Evolutionary conservation across 35 echinoderm and acorn worm species (phyloP), one percentile per base, ranked within the genome.

Genomic region (Ptychodera flava): DNA sequence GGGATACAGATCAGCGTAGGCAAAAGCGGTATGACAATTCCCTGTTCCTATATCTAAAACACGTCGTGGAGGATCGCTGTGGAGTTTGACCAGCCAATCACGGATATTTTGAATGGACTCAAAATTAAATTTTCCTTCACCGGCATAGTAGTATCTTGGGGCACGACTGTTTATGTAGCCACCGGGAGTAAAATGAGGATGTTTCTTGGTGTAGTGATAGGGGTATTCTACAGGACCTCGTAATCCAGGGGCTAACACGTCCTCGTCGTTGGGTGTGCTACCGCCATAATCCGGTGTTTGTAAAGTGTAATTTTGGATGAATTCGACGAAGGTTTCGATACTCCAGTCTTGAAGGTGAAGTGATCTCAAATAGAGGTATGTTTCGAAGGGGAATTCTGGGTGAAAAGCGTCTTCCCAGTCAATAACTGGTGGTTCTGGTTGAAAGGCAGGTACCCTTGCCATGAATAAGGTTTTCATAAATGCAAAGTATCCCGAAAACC

Each of bases 361-460:
- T 15, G 90, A 87, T 31, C 80, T 75, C 30, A 91, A 31, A 31
- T 86, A 91, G 35, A 91, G 30, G 78, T 91, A 91, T 36, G 86
- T 91, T 35, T 91, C 90, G 38, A 91, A 91, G 31, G 90, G 85
- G 30, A 36, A 80, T 30, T 86, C 34, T n/a, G 85, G 77, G 0
- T 30, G 84, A 32, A 87, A 30, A 0, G 85, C 85, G 37, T 91
- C 90, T 28, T 35, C 78, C n/a, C 36, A 81, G 27, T 86, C 90
- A 34, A 91, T 81, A 14, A 91, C 90, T 16, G 90, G 90, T 33
- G 90, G 90, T 76, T 91, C 90, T 28, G 90, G 90, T n/a, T 82
- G 75, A 76, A 91, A 91, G 32, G 34, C 34, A 12, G 90, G 90
- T 15, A 91, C 15, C 16, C 85, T 75, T 38, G 86, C 84, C n/a